phyloP scores from a whole-genome alignment of 2,797 vertebrate genomes.

The Myotis daubentonii region DNA sequence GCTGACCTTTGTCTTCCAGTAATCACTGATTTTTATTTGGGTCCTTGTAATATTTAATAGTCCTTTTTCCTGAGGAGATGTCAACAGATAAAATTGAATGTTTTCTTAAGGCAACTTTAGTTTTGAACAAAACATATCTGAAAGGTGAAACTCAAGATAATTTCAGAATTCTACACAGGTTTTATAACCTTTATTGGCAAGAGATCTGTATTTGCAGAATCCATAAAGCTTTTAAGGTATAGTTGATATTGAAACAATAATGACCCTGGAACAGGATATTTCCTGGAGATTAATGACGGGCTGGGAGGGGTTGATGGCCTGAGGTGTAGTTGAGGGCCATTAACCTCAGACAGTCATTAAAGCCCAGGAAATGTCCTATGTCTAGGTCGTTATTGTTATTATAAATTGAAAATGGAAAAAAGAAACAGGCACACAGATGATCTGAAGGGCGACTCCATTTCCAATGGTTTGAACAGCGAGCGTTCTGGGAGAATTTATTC shows the following conservation, averaged over 20 bases:
- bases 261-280: slow-evolving; percentile 80
- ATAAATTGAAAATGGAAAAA: slow-evolving; percentile 83
- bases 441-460: slow-evolving; percentile 78
- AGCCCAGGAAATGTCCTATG: slow-evolving; percentile 82
- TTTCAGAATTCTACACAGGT: slow-evolving; percentile 75
- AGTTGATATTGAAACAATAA: slow-evolving; percentile 81
- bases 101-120: slow-evolving; percentile 57
- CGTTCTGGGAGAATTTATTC: slow-evolving; percentile 78
- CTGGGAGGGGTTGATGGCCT: slow-evolving; percentile 81
- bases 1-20: neutral
- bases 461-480: slow-evolving; percentile 67
- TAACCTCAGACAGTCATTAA: slow-evolving; percentile 83
- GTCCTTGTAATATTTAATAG: slow-evolving; percentile 9
- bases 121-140: slow-evolving; percentile 60
- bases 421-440: slow-evolving; percentile 79
- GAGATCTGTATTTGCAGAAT: slow-evolving; percentile 77
- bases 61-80: neutral
- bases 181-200: slow-evolving; percentile 75
- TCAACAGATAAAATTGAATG: slow-evolving; percentile 28
- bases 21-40: slow-evolving; percentile 6
- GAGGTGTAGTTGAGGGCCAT: slow-evolving; percentile 82
- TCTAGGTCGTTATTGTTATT: slow-evolving; percentile 83
- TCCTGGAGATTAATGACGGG: slow-evolving; percentile 81
- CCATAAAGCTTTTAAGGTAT: slow-evolving; percentile 82
- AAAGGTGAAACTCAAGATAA: slow-evolving; percentile 67